Evolutionary conservation across 2,113 vertebrate species (phyloP), one percentile per base, ranked within the genome.

Genomic region (Cottus gobio): DNA sequence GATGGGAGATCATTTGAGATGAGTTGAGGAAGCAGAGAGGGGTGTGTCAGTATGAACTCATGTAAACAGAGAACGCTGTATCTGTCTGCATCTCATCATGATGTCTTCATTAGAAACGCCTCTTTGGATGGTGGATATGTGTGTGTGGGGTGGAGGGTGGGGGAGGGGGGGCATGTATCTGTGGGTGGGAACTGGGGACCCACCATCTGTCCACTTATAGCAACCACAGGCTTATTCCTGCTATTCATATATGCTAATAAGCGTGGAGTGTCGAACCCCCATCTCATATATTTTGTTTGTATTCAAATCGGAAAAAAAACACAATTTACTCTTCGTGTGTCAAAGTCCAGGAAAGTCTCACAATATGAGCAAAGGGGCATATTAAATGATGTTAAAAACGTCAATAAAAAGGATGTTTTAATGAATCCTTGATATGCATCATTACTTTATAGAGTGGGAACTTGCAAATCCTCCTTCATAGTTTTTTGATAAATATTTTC

Each of bases 121-220:
- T 70, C 28, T 71, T 81, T 46, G 71, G 44, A 10, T 31, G 42
- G 36, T 69, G 60, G 39, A 46, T 61, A 48, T 77, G 80, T 66
- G 70, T 83, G 9, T 1, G 37, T 31, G 30, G 30, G 30, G 30
- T 31, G 31, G 31, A 31, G 5, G 31, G 31, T 2, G 5, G 31
- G 31, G 31, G 31, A 5, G 34, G 34, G 34, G 34, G 4, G 10
- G 74, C 37, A 26, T 34, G 30, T 50, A 3, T 69, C 48, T 73
- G 4, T 63, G 42, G 15, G 42, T 62, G 56, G 37, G 66, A 64
- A 42, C 16, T 5, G 61, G 54, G 58, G 69, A 56, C 61, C 24
- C 37, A 80, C 75, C 86, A 87, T 90, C 85, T 82, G 76, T 79
- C 30, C 39, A 75, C 67, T 79, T 48, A 66, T 26, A 83, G 68